A percentile compares a stretch with the other conserved stretches of the same genome.
Conservation (phyloP, 1,140 invertebrate species). For the Calosoma granatense region DNA sequence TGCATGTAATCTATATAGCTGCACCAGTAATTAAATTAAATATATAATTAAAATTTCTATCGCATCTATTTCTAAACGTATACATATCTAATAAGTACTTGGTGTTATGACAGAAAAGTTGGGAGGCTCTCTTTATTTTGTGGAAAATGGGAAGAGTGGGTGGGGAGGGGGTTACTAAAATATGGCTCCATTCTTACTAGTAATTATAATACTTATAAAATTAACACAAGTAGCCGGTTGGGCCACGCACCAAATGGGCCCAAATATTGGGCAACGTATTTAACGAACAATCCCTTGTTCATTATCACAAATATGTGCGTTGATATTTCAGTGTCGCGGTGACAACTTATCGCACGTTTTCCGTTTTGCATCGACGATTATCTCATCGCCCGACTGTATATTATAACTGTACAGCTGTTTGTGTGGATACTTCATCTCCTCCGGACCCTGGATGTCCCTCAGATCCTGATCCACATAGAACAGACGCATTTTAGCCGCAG, state of each 20-base stretch:
- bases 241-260: background rate
- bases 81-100: too few species aligned
- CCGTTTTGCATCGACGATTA: constrained; percentile 70
- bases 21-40: too few species aligned
- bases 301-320: background rate
- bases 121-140: too few species aligned
- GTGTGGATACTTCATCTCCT: constrained; percentile 79
- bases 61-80: too few species aligned
- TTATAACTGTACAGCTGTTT: constrained; percentile 87
- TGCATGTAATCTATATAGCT: too few species aligned
- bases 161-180: background rate
- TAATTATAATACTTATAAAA: constrained; percentile 1
- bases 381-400: constrained; percentile 81
- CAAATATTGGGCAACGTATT: constrained; percentile 4
- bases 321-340: background rate
- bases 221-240: background rate
- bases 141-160: too few species aligned
- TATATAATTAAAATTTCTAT: too few species aligned
- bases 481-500: constrained; percentile 71
- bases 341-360: constrained; percentile 17
- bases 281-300: background rate
- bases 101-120: too few species aligned
- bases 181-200: constrained; percentile 5
- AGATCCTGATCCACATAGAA: constrained; percentile 75
- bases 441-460: constrained; percentile 58